Conservation (phyloP, 2,797 vertebrate species). For the Coendou prehensilis region DNA sequence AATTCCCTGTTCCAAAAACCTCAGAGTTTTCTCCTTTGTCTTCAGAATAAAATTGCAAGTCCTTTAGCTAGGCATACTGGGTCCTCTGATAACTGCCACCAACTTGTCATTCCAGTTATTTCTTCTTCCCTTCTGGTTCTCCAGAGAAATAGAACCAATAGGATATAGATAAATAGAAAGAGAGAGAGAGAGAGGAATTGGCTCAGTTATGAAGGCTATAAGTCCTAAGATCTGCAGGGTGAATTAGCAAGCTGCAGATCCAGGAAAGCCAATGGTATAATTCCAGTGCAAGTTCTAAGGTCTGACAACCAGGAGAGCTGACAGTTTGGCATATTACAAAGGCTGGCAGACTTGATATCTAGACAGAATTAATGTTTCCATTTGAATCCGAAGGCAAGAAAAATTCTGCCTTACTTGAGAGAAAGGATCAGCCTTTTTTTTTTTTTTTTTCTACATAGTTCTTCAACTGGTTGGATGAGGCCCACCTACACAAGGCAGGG, state of each 20-base stretch:
- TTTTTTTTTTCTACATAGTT: not conserved
- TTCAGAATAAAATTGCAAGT: constrained; percentile 45
- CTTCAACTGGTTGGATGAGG: not conserved
- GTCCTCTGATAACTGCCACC: not conserved
- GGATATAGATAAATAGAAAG: not conserved
- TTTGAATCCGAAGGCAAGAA: not conserved
- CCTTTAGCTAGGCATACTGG: not conserved
- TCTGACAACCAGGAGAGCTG: not conserved
- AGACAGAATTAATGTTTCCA: not conserved
- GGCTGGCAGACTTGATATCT: not conserved
- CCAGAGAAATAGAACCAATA: not conserved
- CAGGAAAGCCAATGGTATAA: not conserved
- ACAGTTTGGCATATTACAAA: not conserved
- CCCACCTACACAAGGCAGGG: not conserved
- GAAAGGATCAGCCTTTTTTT: not conserved
- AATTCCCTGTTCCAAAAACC: not conserved
- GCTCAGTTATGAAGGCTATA: not conserved
- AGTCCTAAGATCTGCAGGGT: not conserved
- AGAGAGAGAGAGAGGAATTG: not conserved
- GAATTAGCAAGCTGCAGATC: not conserved
- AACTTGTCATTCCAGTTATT: not conserved
- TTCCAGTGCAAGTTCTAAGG: not conserved
- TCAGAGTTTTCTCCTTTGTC: not conserved
- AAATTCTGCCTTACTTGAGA: not conserved
- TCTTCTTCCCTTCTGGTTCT: constrained; percentile 1